phyloP scores from a whole-genome alignment of 2,888 invertebrate genomes.

The Asteroscopus sphinx region DNA sequence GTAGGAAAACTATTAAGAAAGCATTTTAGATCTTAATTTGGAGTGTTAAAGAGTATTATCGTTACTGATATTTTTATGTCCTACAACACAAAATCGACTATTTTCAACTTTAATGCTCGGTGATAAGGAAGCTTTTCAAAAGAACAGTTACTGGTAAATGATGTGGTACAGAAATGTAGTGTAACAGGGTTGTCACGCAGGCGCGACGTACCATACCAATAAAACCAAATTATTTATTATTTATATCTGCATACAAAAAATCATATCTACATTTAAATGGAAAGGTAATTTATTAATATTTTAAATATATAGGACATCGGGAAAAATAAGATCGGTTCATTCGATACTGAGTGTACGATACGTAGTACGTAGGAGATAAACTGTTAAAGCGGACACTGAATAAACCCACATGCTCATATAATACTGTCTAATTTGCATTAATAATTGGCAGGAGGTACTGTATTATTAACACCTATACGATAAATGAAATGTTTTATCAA shows the following conservation, averaged over 20 bases:
- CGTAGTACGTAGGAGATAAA: too few species aligned
- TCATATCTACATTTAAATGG: too few species aligned
- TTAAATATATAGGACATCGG: too few species aligned
- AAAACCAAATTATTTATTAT: too few species aligned
- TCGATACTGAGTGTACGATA: too few species aligned
- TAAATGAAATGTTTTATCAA: too few species aligned
- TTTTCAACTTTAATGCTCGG: constrained; percentile 13
- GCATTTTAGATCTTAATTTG: constrained; percentile 41
- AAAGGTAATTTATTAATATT: too few species aligned
- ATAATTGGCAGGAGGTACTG: too few species aligned
- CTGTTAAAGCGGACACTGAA: not conserved
- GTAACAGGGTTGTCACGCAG: constrained; percentile 20
- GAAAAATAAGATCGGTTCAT: too few species aligned
- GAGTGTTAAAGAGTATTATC: constrained; percentile 28
- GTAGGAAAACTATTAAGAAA: constrained; percentile 17
- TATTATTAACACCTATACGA: too few species aligned
- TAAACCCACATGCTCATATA: constrained; percentile 24
- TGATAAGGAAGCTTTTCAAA: constrained; percentile 18
- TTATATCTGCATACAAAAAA: too few species aligned
- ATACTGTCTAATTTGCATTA: constrained; percentile 30
- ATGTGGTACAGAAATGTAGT: constrained; percentile 11
- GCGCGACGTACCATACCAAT: too few species aligned
- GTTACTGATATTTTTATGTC: constrained; percentile 6
- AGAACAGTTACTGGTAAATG: not conserved
- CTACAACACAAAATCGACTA: constrained; percentile 5